A percentile compares a stretch with the other conserved stretches of the same genome.
These are phyloP conservation scores for Cetoscarus ocellatus DNA, from an alignment of 2,797 vertebrate genomes.

Conservation along the genomic window DNA sequence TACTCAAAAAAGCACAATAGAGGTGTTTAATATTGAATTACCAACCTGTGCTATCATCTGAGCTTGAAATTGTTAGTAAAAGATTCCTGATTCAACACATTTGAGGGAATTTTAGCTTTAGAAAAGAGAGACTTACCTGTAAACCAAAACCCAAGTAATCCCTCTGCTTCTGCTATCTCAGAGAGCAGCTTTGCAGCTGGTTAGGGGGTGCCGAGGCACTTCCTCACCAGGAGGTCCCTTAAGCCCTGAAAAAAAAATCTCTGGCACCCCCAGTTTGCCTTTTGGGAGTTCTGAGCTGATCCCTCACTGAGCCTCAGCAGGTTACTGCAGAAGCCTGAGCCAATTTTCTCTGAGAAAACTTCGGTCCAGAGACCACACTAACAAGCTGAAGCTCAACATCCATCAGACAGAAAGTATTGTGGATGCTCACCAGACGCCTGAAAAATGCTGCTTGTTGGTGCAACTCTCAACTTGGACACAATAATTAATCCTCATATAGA, in stretches of 20 bases:
- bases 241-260: conserved; percentile 17
- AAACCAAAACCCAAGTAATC: too few species aligned
- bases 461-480: conserved; percentile 73
- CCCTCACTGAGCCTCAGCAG: conserved; percentile 46
- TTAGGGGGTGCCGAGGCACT: neutral
- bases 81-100: too few species aligned
- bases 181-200: conserved; percentile 42
- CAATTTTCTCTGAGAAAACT: conserved; percentile 72
- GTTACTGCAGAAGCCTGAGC: conserved; percentile 65
- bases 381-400: conserved; percentile 69
- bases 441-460: conserved; percentile 73
- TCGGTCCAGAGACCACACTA: conserved; percentile 77
- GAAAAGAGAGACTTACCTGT: too few species aligned
- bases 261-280: conserved; percentile 40
- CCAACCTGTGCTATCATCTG: too few species aligned
- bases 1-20: too few species aligned
- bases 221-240: conserved; percentile 38
- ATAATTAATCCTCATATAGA: conserved; percentile 80
- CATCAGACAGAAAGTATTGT: conserved; percentile 55
- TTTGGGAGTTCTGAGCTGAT: conserved; percentile 51
- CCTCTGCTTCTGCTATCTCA: neutral
- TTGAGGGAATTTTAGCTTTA: too few species aligned
- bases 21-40: too few species aligned
- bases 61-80: too few species aligned
- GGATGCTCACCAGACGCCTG: conserved; percentile 69